A percentile compares a stretch with the other conserved stretches of the same genome.
Conservation (phyloP, 1,140 invertebrate species). For the Drosophila nikananu region DNA sequence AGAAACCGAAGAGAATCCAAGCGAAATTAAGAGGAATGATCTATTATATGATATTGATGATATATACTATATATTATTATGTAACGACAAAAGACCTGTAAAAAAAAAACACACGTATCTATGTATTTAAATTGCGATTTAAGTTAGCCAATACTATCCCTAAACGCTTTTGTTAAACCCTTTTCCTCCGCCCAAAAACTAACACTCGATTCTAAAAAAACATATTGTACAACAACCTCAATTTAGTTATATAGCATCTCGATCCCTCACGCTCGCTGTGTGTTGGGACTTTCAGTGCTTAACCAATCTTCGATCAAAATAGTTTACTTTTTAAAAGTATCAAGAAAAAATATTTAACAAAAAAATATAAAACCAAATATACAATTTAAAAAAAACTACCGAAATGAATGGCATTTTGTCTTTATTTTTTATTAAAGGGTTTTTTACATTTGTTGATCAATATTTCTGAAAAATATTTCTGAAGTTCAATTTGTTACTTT, state of each 20-base stretch:
- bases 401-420: background rate
- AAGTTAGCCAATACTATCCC: conserved; percentile 66
- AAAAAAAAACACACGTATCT: conserved; percentile 54
- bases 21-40: conserved; percentile 34
- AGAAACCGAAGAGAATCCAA: conserved; percentile 29
- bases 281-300: conserved; percentile 56
- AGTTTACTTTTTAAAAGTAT: conserved; percentile 79
- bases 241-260: conserved; percentile 44
- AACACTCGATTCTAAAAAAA: conserved; percentile 9
- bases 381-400: conserved; percentile 53
- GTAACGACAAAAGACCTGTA: conserved; percentile 77
- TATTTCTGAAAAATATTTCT: no score
- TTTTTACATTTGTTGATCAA: no score
- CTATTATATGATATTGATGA: conserved; percentile 53
- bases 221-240: conserved; percentile 17
- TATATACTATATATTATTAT: conserved; percentile 28
- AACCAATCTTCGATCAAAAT: conserved; percentile 68
- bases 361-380: conserved; percentile 69
- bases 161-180: conserved; percentile 61
- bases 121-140: conserved; percentile 72
- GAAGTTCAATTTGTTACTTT: background rate
- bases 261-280: conserved; percentile 29
- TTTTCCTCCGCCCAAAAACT: conserved; percentile 30
- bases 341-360: conserved; percentile 39
- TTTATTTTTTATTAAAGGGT: no score